A percentile compares a stretch with the other conserved stretches of the same genome.
Evolutionary conservation across 2,113 vertebrate species (phyloP).

Genomic region (Oenanthe melanoleuca): DNA sequence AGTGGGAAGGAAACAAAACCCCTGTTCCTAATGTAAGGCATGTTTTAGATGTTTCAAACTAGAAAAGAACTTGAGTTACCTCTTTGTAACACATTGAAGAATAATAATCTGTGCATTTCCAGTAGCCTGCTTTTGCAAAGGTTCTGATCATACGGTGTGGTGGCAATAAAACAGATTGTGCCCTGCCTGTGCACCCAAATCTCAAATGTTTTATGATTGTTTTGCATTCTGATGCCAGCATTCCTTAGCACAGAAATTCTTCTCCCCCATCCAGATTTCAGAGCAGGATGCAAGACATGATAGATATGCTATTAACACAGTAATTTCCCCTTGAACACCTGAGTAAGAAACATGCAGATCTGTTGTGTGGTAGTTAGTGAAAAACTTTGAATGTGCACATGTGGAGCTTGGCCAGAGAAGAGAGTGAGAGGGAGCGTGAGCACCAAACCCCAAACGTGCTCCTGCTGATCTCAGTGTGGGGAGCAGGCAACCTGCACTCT

Average conservation of each 20-base stretch:
- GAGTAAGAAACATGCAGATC: background rate
- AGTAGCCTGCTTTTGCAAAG: background rate
- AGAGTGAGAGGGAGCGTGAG: fast-evolving
- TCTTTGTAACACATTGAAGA: background rate
- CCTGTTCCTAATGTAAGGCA: background rate
- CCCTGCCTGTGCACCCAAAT: background rate
- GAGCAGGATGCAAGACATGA: background rate
- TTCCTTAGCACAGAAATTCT: background rate
- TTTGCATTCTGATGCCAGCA: background rate
- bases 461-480: slow-evolving; percentile 7
- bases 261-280: background rate
- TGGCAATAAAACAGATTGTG: slow-evolving; percentile 8
- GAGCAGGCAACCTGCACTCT: background rate
- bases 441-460: background rate
- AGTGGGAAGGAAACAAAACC: background rate
- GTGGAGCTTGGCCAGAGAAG: slow-evolving; percentile 8
- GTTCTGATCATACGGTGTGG: background rate
- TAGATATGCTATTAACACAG: background rate
- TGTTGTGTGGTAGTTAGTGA: background rate
- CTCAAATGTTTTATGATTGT: background rate
- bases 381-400: background rate
- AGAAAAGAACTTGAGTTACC: background rate
- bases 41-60: background rate
- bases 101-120: background rate
- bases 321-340: background rate